phyloP scores from a whole-genome alignment of 2,888 invertebrate genomes.

The Argyresthia albistria region DNA sequence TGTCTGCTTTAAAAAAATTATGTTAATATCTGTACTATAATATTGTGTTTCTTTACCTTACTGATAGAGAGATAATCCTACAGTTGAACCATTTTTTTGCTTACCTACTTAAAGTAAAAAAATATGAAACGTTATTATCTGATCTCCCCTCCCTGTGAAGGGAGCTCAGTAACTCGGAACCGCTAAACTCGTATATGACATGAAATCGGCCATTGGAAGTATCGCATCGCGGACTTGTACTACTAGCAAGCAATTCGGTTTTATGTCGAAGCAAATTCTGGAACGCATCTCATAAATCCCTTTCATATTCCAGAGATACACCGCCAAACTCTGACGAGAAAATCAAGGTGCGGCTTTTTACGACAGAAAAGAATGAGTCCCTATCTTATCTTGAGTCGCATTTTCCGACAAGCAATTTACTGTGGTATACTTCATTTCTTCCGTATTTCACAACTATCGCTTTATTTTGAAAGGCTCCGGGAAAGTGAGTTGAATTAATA shows the following conservation, averaged over 20 bases:
- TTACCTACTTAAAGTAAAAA: neutral
- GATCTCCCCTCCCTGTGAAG: no score
- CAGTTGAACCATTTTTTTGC: no score
- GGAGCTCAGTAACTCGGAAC: no score
- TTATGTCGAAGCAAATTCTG: slow-evolving; percentile 3
- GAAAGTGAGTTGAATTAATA: no score
- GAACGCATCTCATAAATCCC: slow-evolving; percentile 4
- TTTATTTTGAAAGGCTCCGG: neutral
- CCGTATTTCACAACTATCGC: neutral
- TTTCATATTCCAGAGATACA: slow-evolving; percentile 2
- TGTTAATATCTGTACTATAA: no score
- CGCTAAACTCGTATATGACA: neutral
- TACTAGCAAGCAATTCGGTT: neutral
- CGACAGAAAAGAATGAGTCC: neutral
- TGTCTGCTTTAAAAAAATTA: no score
- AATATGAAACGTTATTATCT: neutral
- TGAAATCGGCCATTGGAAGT: neutral
- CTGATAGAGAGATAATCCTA: no score
- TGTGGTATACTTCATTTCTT: slow-evolving; percentile 1
- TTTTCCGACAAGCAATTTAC: neutral
- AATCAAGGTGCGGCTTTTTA: slow-evolving; percentile 1
- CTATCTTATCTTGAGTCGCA: neutral
- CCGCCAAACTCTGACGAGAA: slow-evolving; percentile 1
- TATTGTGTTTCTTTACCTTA: no score
- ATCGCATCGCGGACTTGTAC: neutral